Base-by-base conservation (phyloP, 2,797 vertebrate species). In the Peromyscus eremicus region DNA sequence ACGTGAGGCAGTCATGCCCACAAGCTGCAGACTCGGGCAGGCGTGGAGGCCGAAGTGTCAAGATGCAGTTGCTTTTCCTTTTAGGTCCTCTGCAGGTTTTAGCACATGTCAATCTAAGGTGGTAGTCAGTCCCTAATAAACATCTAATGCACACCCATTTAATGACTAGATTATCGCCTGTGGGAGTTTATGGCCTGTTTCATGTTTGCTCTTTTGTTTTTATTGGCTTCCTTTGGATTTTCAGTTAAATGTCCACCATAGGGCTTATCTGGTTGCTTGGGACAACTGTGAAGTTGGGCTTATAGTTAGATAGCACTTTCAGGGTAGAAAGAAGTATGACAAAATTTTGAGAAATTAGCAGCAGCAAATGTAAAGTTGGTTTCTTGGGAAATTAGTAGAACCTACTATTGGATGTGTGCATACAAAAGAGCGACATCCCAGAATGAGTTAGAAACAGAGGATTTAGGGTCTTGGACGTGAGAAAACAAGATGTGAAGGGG, bases 321-420 rank as follows among this genome's bases (percentile, higher is more conserved):
- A 37, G 64, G 27, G 46, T 93, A 4, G 77, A 91, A 89, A 4
- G 77, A 91, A 89, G 1, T 60, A 34, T 87, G 62, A 86, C 81
- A 93, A 84, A 95, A 87, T 60, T 87, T 52, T 40, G 8, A 55
- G 90, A 83, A 94, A 73, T 92, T 81, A 93, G 23, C 49, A 49
- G 3, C 88, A 57, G 5, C 84, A 57, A 79, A 37, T 90, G 37
- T 91, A 23, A 37, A 55, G 13, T 82, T 89, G 29, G 21, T 84
- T 14, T 91, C 17, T 89, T 85, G 62, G 55, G 29, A 96, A 77
- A 89, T 40, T n/a, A 21, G 52, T 40, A 2, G 60, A 52, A 79
- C 64, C 49, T 86, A 2, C 49, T 81, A 3, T 90, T 96, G 16
- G 77, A 2, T 77, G 46, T 27, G n/a, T 64, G 40, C 7, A 64